Percentiles rank a stretch among this genome's conserved stretches.
phyloP scores from a whole-genome alignment of 2,113 vertebrate species.

The Canis aureus region DNA sequence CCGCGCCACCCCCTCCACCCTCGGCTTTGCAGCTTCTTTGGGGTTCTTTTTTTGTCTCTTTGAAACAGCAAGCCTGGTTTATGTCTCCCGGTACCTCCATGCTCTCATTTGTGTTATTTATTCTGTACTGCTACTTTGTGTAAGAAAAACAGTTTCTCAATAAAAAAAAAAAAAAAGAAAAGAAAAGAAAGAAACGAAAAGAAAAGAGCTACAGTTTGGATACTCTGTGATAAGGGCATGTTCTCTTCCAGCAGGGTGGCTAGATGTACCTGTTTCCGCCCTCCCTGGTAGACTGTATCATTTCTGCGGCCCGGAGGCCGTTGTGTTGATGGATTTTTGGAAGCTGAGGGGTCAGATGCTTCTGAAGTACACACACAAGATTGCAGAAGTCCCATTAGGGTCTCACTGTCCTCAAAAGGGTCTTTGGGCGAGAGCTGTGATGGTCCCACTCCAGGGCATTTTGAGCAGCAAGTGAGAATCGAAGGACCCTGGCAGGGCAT shows the following conservation, averaged over 20 bases:
- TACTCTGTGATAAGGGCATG: constrained; percentile 70
- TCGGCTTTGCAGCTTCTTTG: constrained; percentile 84
- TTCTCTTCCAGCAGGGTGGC: constrained; percentile 76
- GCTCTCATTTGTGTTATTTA: constrained; percentile 73
- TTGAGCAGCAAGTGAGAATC: background rate
- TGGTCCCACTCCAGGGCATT: background rate
- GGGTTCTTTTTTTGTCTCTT: constrained; percentile 65
- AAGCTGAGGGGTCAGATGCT: constrained; percentile 62
- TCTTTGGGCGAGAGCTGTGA: constrained; percentile 34
- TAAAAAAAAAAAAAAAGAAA: constrained; percentile 81
- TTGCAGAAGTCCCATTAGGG: constrained; percentile 1
- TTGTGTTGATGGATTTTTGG: constrained; percentile 61
- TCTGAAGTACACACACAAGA: background rate
- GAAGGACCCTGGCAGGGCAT: background rate
- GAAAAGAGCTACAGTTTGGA: constrained; percentile 71
- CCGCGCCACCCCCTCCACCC: constrained; percentile 84
- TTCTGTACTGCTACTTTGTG: constrained; percentile 86
- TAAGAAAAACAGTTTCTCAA: constrained; percentile 85
- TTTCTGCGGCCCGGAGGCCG: constrained; percentile 72
- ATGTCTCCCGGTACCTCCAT: constrained; percentile 76
- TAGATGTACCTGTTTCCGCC: constrained; percentile 61
- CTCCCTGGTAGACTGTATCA: constrained; percentile 59
- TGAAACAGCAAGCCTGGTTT: constrained; percentile 75
- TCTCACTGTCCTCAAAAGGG: constrained; percentile 27
- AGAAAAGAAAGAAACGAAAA: constrained; percentile 83